A percentile compares a stretch with the other conserved stretches of the same genome.
phyloP scores from a whole-genome alignment of 1,140 invertebrate genomes.

The Phymorhynchus buccinoides region DNA sequence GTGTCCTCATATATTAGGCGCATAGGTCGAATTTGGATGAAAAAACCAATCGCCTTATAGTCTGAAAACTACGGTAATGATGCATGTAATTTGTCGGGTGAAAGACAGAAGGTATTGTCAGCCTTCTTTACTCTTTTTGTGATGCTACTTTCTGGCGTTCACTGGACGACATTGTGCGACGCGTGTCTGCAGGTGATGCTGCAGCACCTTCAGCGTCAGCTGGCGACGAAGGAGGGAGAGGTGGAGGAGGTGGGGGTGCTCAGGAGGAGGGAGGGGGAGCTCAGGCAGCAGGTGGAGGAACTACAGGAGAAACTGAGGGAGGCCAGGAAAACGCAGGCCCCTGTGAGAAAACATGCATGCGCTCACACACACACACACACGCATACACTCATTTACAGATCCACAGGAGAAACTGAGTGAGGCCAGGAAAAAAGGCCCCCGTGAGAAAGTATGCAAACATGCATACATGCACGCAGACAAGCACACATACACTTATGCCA shows the following conservation, averaged over 20 bases:
- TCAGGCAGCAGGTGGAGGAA: conserved; percentile 60
- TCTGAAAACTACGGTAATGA: too few species aligned
- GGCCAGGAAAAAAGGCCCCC: conserved; percentile 65
- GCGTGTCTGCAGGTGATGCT: conserved; percentile 64
- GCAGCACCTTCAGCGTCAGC: conserved; percentile 64
- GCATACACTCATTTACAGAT: too few species aligned
- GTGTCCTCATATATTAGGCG: too few species aligned
- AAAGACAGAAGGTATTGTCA: too few species aligned
- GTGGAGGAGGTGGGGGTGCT: conserved; percentile 63
- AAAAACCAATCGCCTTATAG: too few species aligned
- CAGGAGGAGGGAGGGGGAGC: conserved; percentile 59
- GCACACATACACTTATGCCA: neutral
- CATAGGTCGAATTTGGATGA: too few species aligned
- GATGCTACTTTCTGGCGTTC: too few species aligned
- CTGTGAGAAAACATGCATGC: conserved; percentile 65
- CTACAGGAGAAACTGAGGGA: conserved; percentile 64
- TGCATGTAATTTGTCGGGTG: too few species aligned
- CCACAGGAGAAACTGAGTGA: conserved; percentile 64
- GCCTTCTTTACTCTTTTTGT: too few species aligned
- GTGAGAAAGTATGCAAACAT: neutral
- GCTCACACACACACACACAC: too few species aligned
- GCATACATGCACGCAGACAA: neutral
- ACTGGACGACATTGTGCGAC: too few species aligned
- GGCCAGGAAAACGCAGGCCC: conserved; percentile 66
- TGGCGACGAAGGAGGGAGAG: conserved; percentile 57